Conservation (phyloP, 2,797 vertebrate species). For the Oryzias dopingdopingensis region DNA sequence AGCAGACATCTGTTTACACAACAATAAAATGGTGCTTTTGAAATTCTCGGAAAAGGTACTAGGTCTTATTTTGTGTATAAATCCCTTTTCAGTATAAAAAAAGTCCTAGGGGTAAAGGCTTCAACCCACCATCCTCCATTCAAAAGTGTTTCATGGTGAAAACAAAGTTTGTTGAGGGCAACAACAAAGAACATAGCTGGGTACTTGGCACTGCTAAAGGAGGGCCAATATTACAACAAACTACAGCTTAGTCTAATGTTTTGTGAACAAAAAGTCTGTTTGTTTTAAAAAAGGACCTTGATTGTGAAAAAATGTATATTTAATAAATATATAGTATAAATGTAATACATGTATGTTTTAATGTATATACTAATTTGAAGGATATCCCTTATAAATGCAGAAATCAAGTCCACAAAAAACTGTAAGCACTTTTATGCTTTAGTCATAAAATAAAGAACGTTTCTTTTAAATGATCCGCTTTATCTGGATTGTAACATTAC, state of each 20-base stretch:
- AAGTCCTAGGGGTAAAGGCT: slow-evolving; percentile 4
- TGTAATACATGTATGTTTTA: too few relatives aligned
- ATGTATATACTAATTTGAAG: too few relatives aligned
- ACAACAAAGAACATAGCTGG: slow-evolving; percentile 17
- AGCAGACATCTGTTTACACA: slow-evolving; percentile 12
- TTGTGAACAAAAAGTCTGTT: too few relatives aligned
- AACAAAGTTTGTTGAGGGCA: slow-evolving; percentile 49
- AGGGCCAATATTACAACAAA: neutral
- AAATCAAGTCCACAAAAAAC: too few relatives aligned
- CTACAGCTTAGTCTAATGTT: neutral
- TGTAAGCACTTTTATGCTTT: too few relatives aligned
- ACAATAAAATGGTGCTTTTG: slow-evolving; percentile 20
- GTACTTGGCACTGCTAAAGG: neutral
- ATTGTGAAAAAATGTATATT: too few relatives aligned
- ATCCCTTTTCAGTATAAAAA: slow-evolving; percentile 17
- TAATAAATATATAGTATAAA: too few relatives aligned
- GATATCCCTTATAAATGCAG: too few relatives aligned
- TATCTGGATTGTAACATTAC: too few relatives aligned
- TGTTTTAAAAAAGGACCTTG: too few relatives aligned
- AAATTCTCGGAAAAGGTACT: slow-evolving; percentile 29
- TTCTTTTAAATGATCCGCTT: too few relatives aligned
- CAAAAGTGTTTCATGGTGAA: slow-evolving; percentile 22
- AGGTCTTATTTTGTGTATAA: slow-evolving; percentile 31
- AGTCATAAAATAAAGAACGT: too few relatives aligned
- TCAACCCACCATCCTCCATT: slow-evolving; percentile 10